phyloP scores from a whole-genome alignment of 2,113 vertebrate species.

The Alouatta palliata region DNA sequence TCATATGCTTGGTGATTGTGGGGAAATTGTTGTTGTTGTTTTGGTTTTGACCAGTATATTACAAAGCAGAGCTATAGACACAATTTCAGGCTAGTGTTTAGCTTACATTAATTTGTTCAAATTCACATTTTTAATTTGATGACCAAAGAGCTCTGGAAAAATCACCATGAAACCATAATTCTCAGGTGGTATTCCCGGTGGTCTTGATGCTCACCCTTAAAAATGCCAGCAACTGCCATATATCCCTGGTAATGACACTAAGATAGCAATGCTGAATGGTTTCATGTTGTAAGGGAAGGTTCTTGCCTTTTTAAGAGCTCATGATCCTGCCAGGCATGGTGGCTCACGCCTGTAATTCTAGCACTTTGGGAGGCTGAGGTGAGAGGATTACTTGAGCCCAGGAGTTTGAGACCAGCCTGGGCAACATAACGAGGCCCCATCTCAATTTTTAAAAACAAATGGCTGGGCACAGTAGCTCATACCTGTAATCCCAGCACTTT shows the following conservation, averaged over 20 bases:
- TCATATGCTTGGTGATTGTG: not conserved
- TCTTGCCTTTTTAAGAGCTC: not conserved
- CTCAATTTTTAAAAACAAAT: no score
- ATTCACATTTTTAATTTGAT: constrained; percentile 12
- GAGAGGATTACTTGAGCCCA: no score
- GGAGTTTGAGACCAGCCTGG: no score
- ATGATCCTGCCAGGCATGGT: not conserved
- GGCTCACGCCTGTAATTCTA: no score
- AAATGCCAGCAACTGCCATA: not conserved
- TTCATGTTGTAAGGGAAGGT: not conserved
- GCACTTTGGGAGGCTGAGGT: no score
- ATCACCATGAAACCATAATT: not conserved
- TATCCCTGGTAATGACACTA: not conserved
- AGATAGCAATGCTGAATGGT: not conserved
- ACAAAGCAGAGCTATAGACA: not conserved
- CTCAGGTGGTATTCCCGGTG: not conserved
- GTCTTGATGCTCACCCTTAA: not conserved
- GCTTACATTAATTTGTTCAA: not conserved
- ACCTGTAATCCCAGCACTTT: no score
- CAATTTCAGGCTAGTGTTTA: not conserved
- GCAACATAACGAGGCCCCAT: no score
- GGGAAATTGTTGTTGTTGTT: not conserved
- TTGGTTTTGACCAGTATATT: not conserved
- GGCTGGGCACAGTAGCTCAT: no score
- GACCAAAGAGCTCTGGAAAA: not conserved